A percentile compares a stretch with the other conserved stretches of the same genome.
These are phyloP conservation scores for Pteronura brasiliensis DNA, from an alignment of 2,113 vertebrate genomes.

Conservation along the genomic window DNA sequence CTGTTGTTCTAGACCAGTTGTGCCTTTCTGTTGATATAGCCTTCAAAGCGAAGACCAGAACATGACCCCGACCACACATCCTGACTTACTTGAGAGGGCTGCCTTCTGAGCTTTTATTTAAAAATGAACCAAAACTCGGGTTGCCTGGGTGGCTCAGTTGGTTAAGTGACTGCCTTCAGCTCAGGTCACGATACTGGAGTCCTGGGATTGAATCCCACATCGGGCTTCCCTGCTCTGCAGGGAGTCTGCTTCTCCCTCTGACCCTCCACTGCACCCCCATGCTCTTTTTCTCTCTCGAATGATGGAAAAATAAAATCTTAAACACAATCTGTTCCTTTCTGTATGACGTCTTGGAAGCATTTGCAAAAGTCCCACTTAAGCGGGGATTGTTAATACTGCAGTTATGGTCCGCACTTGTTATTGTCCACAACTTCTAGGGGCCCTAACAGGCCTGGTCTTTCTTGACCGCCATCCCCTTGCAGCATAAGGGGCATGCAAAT, in stretches of 20 bases:
- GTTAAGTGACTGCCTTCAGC: too few species aligned
- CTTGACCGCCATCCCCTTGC: background rate
- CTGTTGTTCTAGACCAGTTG: too few species aligned
- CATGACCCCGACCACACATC: background rate
- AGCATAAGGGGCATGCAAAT: background rate
- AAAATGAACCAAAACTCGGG: background rate
- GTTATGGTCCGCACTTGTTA: accelerated
- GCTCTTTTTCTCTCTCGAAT: too few species aligned
- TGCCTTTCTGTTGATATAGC: too few species aligned
- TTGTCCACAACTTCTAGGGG: background rate
- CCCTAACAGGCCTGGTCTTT: accelerated
- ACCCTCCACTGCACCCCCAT: too few species aligned
- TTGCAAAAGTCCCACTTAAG: background rate
- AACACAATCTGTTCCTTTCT: background rate
- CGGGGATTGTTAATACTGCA: too few species aligned
- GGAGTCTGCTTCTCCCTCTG: too few species aligned
- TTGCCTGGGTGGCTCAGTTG: too few species aligned
- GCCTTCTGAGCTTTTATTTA: background rate
- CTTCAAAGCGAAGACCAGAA: background rate
- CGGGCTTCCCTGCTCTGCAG: too few species aligned
- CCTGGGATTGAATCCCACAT: too few species aligned
- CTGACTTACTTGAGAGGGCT: background rate
- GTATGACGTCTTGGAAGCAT: background rate
- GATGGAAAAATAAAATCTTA: too few species aligned
- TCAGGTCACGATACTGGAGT: too few species aligned